Base-by-base conservation (phyloP, 1,140 invertebrate species). In the Trichoplusia ni region DNA sequence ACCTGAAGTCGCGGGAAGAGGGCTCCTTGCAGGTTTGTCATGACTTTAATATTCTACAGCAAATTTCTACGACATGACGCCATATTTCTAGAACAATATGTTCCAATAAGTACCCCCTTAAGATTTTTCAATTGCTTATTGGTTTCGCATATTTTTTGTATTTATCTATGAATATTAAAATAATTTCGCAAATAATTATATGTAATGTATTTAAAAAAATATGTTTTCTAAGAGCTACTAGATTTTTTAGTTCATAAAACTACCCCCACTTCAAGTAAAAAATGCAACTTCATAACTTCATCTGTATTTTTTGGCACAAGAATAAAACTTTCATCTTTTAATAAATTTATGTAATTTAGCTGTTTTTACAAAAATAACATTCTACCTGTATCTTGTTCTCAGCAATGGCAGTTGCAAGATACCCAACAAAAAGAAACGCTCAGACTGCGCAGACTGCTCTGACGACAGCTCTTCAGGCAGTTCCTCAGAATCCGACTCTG, bases 1-100 rank as follows among this genome's bases (percentile, higher is more conserved):
- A 92, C 74, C 77, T 94, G 75, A 95, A 94, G 49, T 76, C 90
- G 5, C 92, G 91, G 38, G 83, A 92, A 66, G 87, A 91, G 70
- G 81, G 80, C 2, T 66, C 82, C 25, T n/a, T 87, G 89, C 83
- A 90, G 89, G 89, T 90, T 72, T 69, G 6, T 46, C 2, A 1
- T 4, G 18, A 21, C 5, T 37, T 21, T n/a, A 9, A 11, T n/a
- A 33, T 25, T 27, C 5, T 9, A 33, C 3, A 14, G 21, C n/a
- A n/a, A n/a, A n/a, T n/a, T 8, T 46, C 1, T 18, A 2, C 4
- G 7, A 40, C 14, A 1, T n/a, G 4, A 25, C 1, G 6, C 2
- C 6, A 47, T 47, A 14, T 16, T 47, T 47, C 23, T 16, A 29
- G 44, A 47, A 47, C 7, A 4, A 29, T 2, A 19, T 44, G 9